These are phyloP conservation scores for Metaphire vulgaris DNA, from an alignment of 1,140 invertebrate genomes.

Conservation along the genomic window DNA sequence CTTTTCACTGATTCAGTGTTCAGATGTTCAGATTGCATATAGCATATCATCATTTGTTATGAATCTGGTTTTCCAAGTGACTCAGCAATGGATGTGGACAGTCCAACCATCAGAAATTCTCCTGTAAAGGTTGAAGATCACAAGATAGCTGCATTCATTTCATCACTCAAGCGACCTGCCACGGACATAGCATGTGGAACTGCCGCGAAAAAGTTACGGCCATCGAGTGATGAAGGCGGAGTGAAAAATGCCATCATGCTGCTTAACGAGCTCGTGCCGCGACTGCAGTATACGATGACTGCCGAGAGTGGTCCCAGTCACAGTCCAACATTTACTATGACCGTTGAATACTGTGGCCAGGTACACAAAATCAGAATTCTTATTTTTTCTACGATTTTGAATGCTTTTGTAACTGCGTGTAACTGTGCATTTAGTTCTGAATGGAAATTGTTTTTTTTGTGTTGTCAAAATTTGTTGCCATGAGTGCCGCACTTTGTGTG, in stretches of 20 bases:
- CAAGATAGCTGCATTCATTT: too few relatives aligned
- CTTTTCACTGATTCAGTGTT: too few relatives aligned
- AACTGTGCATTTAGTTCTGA: not conserved
- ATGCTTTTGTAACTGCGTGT: not conserved
- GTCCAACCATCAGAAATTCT: too few relatives aligned
- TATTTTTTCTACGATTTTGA: not conserved
- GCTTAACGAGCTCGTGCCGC: conserved; percentile 78
- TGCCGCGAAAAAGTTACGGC: too few relatives aligned
- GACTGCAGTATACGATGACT: conserved; percentile 69
- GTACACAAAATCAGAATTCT: conserved; percentile 5
- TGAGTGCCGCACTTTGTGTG: conserved; percentile 1
- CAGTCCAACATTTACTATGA: conserved; percentile 74
- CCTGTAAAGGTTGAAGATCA: too few relatives aligned
- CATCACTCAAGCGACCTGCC: too few relatives aligned
- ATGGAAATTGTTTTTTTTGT: not conserved
- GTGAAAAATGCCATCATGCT: conserved; percentile 77
- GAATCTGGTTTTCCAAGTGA: too few relatives aligned
- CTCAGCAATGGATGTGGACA: too few relatives aligned
- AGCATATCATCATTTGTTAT: too few relatives aligned
- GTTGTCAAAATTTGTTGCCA: not conserved
- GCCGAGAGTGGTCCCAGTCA: conserved; percentile 74
- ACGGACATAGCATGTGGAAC: too few relatives aligned
- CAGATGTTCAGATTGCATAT: too few relatives aligned
- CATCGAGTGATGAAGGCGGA: not conserved
- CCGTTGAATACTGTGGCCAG: conserved; percentile 56